phyloP scores from a whole-genome alignment of 2,113 vertebrate genomes.

The Coregonus clupeaformis region DNA sequence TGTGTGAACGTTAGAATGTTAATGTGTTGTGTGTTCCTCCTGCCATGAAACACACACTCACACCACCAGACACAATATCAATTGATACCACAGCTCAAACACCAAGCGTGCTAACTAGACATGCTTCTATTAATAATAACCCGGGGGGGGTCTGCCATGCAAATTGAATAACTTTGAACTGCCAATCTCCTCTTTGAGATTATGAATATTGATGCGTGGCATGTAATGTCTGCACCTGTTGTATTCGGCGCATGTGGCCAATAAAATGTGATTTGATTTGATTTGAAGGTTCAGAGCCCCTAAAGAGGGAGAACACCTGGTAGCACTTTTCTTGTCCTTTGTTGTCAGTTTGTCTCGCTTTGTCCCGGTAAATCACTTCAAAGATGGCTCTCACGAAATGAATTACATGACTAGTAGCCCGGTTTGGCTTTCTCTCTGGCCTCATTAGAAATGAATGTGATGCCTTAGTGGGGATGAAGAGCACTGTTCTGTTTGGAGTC shows the following conservation, averaged over 20 bases:
- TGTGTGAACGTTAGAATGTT: not conserved
- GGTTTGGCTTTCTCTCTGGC: slow-evolving; percentile 29
- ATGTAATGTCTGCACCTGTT: too few species aligned
- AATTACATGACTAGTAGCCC: slow-evolving; percentile 41
- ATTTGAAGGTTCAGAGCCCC: slow-evolving; percentile 5
- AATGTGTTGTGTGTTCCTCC: not conserved
- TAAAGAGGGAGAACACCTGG: slow-evolving; percentile 21
- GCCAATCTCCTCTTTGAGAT: slow-evolving; percentile 1
- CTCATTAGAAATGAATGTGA: slow-evolving; percentile 42
- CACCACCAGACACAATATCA: not conserved
- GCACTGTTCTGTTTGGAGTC: slow-evolving; percentile 12
- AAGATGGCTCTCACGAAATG: slow-evolving; percentile 40
- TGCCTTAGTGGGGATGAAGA: slow-evolving; percentile 28
- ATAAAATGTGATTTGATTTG: too few species aligned
- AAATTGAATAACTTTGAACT: slow-evolving; percentile 20
- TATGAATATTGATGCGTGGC: slow-evolving; percentile 43
- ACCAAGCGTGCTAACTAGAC: slow-evolving; percentile 17
- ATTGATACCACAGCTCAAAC: slow-evolving; percentile 42
- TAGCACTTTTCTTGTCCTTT: slow-evolving; percentile 9
- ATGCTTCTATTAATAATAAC: slow-evolving; percentile 18
- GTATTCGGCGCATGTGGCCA: too few species aligned
- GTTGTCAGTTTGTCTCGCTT: slow-evolving; percentile 23
- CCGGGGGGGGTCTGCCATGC: slow-evolving; percentile 15
- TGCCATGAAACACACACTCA: not conserved
- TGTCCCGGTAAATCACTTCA: slow-evolving; percentile 36